Base-by-base conservation (phyloP, 2,888 invertebrate genomes). In the Oxystoma pomonae region DNA sequence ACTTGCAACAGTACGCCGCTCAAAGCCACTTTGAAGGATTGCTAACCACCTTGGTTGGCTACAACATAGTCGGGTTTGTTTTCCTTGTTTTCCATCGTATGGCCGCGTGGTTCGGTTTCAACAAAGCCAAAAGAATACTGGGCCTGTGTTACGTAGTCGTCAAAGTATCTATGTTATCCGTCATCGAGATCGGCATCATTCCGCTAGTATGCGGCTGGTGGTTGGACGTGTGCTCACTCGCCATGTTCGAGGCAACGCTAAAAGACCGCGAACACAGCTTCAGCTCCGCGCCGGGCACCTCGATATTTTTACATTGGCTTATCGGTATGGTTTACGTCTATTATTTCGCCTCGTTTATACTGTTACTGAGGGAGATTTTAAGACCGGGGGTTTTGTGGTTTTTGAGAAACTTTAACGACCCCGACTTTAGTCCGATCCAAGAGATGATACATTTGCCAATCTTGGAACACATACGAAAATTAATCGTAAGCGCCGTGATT, bases 271-370 rank as follows among this genome's bases (percentile, higher is more conserved):
- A 96, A 77, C 85, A 88, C 0, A 94, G 93, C 67, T 94, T 98
- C 71, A 87, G 90, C 68, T 86, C 91, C 0, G 96, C 97, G 0
- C 98, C 98, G 0, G 96, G 96, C 72, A 97, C 98, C 0, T 94
- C 96, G 0, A 93, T 98, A 85, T 98, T 98, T 77, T 91, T 99
- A 61, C 98, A 99, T 79, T 99, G 99, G 99, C 87, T 98, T 52
- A 94, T 97, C 5, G 99, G 99, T 64, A 98, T 99, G 97, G 93
- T 94, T 35, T 99, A 97, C 77, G 97, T 99, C 16, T 99, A 99
- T 81, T 99, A 99, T 82, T 98, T 99, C 77, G 99, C 98, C 5
- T 97, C 97, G 0, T 98, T 96, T 77, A 93, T 98, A 55, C 83
- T 96, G 17, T 83, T 99, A 1, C 80, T 99, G 20, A 84, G 98